Evolutionary conservation across 2,888 invertebrate genomes (phyloP), one percentile per base, ranked within the genome.

Genomic region (Leptogaster cylindrica): DNA sequence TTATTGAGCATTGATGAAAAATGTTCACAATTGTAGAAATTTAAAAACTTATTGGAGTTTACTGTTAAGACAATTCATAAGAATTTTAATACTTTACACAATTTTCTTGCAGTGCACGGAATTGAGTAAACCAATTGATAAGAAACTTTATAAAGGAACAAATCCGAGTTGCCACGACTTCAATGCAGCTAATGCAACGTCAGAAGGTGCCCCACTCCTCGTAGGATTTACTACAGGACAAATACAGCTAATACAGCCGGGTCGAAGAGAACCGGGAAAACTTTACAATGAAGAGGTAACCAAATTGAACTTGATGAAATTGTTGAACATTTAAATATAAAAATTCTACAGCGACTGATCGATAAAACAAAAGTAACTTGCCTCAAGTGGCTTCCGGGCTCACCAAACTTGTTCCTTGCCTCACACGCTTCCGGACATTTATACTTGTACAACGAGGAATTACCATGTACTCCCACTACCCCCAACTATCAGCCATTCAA

Each of bases 101-200:
- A n/a, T 18, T 14, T 10, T 48, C 74, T 72, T 71, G 4, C 83
- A 95, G 92, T 95, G 95, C 72, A 92, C 94, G 73, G 97, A 98
- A 84, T 86, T 97, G 77, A 93, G 92, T 72, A 97, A 97, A 81
- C 97, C 97, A 41, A 89, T 98, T 74, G 98, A 99, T 82, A 99
- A 98, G 81, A 92, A 97, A 81, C 90, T 96, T 78, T 99, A 99
- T 83, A 98, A 98, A 84, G 97, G 97, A 77, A 97, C 97, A 63
- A 96, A 94, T 83, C 99, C 98, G 14, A 99, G 98, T 23, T 97
- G 97, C 82, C 99, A 99, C 79, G 97, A 97, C 83, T 98, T 99
- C 82, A 98, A 98, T 84, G 86, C 88, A 58, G 85, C 89, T 72
- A 89, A 91, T 61, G 91, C 92, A 77, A 89, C 90, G 68, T 84